Evolutionary conservation across 1,140 invertebrate genomes (phyloP).

Genomic region (Drosophila sproati): DNA sequence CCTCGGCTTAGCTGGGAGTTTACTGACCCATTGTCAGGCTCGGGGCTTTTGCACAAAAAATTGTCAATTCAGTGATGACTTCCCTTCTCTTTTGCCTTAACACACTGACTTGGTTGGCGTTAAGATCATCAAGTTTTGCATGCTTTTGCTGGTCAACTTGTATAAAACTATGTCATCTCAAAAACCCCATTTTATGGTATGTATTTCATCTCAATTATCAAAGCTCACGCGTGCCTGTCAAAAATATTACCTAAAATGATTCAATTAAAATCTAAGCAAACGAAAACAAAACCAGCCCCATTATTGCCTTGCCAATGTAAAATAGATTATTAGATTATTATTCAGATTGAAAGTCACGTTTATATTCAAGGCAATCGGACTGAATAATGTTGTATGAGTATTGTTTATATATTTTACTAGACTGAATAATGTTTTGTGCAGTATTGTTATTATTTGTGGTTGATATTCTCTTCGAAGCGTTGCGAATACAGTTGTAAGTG

Average conservation of each 20-base stretch:
- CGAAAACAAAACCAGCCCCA: not conserved
- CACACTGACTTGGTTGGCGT: not conserved
- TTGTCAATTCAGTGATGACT: not conserved
- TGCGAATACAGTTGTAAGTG: too few species aligned
- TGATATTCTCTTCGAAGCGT: too few species aligned
- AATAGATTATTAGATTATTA: not conserved
- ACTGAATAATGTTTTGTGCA: too few species aligned
- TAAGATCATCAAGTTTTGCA: not conserved
- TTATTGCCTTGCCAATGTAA: not conserved
- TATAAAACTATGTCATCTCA: not conserved
- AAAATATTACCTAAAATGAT: conserved; percentile 4
- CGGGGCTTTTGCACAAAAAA: not conserved
- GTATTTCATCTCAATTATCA: not conserved
- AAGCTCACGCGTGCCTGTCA: not conserved
- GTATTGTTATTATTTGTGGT: too few species aligned
- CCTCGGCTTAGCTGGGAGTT: not conserved
- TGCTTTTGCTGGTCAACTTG: not conserved
- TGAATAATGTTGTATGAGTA: not conserved
- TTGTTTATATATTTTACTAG: too few species aligned
- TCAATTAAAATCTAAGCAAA: conserved; percentile 7
- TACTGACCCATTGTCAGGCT: not conserved
- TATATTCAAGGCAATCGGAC: not conserved
- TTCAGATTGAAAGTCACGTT: conserved; percentile 13
- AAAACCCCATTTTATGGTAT: not conserved
- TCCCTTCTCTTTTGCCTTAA: conserved; percentile 1